A percentile compares a stretch with the other conserved stretches of the same genome.
These are phyloP conservation scores for Oncorhynchus clarkii DNA, from an alignment of 2,113 vertebrate species.

Conservation along the genomic window DNA sequence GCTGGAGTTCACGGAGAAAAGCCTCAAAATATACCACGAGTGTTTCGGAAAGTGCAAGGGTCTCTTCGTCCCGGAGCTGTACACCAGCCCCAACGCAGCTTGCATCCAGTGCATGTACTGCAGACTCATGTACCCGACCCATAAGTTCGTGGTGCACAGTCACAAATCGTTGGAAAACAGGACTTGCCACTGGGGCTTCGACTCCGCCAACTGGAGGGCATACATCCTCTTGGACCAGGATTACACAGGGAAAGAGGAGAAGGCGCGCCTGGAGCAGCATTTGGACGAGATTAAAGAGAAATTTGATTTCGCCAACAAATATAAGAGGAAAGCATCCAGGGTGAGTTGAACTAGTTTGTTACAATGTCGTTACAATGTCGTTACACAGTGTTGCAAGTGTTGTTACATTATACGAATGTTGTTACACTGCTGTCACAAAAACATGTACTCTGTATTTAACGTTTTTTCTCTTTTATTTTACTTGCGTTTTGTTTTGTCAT, in stretches of 20 bases:
- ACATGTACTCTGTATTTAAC: background rate
- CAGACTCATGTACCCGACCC: constrained; percentile 93
- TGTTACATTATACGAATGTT: background rate
- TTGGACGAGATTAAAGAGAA: constrained; percentile 97
- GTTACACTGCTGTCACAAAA: background rate
- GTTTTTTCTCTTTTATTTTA: no score
- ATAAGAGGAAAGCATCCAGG: constrained; percentile 93
- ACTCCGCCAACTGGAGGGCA: constrained; percentile 97
- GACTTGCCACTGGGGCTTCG: constrained; percentile 99
- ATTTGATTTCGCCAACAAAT: constrained; percentile 95
- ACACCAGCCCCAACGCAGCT: constrained; percentile 87
- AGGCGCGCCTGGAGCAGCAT: constrained; percentile 84
- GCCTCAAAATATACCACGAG: constrained; percentile 97
- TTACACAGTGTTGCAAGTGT: background rate
- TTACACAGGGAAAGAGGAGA: constrained; percentile 94
- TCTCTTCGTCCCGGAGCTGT: constrained; percentile 93
- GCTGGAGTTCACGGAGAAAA: constrained; percentile 89
- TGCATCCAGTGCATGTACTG: constrained; percentile 99
- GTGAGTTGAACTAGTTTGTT: constrained; percentile 67
- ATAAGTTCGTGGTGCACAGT: constrained; percentile 98
- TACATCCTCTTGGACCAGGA: constrained; percentile 97
- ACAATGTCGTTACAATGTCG: no score
- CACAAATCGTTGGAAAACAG: constrained; percentile 98
- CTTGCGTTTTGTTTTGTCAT: background rate
- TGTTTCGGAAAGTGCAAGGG: constrained; percentile 98